Evolutionary conservation across 2,797 vertebrate genomes (phyloP).

Genomic region (Notolepis coatsorum): DNA sequence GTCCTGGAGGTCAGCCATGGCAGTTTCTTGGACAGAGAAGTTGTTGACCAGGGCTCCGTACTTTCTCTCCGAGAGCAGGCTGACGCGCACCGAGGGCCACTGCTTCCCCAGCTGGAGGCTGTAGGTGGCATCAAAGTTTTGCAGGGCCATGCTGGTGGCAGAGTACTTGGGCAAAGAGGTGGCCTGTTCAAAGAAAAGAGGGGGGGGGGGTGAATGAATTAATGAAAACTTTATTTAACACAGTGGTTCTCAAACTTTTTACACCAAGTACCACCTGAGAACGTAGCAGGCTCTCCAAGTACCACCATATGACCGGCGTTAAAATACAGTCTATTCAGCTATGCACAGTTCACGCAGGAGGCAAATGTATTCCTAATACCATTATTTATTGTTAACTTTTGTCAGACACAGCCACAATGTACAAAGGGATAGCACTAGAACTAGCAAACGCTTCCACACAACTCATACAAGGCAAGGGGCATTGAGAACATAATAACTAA

Average conservation of each 20-base stretch:
- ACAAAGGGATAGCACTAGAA: too few species aligned
- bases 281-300: too few species aligned
- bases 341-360: too few species aligned
- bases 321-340: too few species aligned
- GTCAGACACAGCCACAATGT: too few species aligned
- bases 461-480: too few species aligned
- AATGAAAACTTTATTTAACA: neutral
- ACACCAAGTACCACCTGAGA: too few species aligned
- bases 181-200: constrained; percentile 75
- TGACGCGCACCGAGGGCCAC: constrained; percentile 88
- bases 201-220: neutral
- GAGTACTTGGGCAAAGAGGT: constrained; percentile 78
- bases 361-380: too few species aligned
- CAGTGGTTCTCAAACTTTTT: neutral
- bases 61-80: constrained; percentile 90
- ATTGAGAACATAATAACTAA: too few species aligned
- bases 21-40: constrained; percentile 64
- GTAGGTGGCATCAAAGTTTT: constrained; percentile 88
- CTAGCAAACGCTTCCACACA: too few species aligned
- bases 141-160: constrained; percentile 81
- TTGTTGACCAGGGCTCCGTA: constrained; percentile 93
- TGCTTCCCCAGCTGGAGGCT: constrained; percentile 79
- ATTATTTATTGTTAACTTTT: too few species aligned
- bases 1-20: constrained; percentile 70
- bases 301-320: too few species aligned